phyloP scores from a whole-genome alignment of 2,797 vertebrate genomes.

The Dallia pectoralis region DNA sequence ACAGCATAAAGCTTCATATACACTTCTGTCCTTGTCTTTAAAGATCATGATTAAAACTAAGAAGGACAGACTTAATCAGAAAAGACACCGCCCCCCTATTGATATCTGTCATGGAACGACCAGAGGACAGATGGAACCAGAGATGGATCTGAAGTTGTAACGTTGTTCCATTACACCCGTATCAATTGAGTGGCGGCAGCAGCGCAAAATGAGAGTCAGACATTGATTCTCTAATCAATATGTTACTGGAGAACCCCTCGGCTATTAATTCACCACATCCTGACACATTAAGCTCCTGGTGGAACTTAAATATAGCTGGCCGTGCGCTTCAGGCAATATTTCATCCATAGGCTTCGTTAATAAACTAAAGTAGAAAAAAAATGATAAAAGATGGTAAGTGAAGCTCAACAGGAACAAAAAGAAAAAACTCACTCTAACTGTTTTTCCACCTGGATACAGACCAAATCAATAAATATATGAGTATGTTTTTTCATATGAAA shows the following conservation, averaged over 20 bases:
- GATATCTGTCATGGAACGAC: constrained; percentile 30
- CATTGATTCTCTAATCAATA: constrained; percentile 71
- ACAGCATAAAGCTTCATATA: constrained; percentile 6
- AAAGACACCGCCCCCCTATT: not conserved
- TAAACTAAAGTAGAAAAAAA: constrained; percentile 72
- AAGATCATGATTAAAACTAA: not conserved
- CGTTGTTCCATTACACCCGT: constrained; percentile 50
- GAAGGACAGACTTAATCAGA: constrained; percentile 22
- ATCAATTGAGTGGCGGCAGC: constrained; percentile 41
- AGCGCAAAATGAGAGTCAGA: constrained; percentile 44
- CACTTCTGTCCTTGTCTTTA: not conserved
- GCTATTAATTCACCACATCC: constrained; percentile 68
- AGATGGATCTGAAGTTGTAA: constrained; percentile 35
- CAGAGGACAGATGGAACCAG: constrained; percentile 39
- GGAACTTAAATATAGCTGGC: constrained; percentile 61
- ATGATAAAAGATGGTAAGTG: constrained; percentile 59
- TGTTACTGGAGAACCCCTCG: constrained; percentile 51
- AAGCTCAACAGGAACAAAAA: constrained; percentile 43
- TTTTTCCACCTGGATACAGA: constrained; percentile 31
- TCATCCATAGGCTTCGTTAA: constrained; percentile 59
- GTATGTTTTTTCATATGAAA: constrained; percentile 13
- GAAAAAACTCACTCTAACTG: constrained; percentile 33
- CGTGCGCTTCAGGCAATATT: constrained; percentile 42
- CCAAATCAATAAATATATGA: constrained; percentile 20
- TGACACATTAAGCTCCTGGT: constrained; percentile 65